Base-by-base conservation (phyloP, 2,797 vertebrate genomes). In the Babyrousa celebensis region DNA sequence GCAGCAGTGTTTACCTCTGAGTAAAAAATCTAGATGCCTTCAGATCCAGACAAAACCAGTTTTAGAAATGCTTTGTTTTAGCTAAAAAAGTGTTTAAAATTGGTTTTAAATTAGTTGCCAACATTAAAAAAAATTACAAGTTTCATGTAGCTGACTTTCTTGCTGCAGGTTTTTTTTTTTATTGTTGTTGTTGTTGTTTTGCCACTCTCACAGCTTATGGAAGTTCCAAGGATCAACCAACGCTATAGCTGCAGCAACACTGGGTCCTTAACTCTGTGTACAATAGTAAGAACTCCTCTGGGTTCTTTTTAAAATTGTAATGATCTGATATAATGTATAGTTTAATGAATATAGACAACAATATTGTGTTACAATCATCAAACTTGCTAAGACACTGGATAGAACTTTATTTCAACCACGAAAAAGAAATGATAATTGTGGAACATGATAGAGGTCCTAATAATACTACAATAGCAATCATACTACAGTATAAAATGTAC, bases 21-120 rank as follows among this genome's bases (percentile, higher is more conserved):
- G 43, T 56, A 20, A 85, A 85, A 82, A 71, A 56, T 25, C 86
- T 56, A 67, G 68, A 62, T 7, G 9, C 16, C 4, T 52, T 91
- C 16, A 8, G 4, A 67, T 27, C 17, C 48, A 40, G 12, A 84
- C 10, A 74, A 83, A 88, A 67, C 14, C 21, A 62, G 21, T 17
- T 68, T 56, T 54, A 56, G 67, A 72, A 95, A 60, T 17, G 8
- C 5, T 9, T 36, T 85, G 14, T 77, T 92, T 93, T 78, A n/a
- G 21, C 78, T 27, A 75, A 79, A 11, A 84, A n/a, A 72, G 16
- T 80, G 16, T 52, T 77, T 56, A 60, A 58, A 78, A 56, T 5
- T 60, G 32, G 29, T 68, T 87, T 87, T 74, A 65, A 91, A 40
- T 87, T 58, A 78, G n/a, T 32, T 82, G 86, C 25, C 18, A 86